Evolutionary conservation across 2,888 invertebrate genomes (phyloP).

Genomic region (Autographa pulchrina): DNA sequence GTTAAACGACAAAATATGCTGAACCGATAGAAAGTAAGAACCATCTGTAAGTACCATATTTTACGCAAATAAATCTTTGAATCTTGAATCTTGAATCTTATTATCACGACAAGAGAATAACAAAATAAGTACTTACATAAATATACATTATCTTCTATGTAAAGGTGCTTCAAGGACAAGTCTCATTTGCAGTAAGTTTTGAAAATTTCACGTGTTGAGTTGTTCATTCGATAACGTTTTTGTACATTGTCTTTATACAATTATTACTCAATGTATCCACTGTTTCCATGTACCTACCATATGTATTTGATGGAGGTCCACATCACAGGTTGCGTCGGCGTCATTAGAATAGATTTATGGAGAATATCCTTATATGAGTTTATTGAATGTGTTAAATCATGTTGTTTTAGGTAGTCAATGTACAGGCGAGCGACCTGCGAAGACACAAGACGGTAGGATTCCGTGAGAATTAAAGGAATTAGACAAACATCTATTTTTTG

Average conservation of each 20-base stretch:
- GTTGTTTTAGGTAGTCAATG: background rate
- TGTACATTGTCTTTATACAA: background rate
- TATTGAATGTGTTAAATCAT: constrained; percentile 44
- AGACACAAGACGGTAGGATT: background rate
- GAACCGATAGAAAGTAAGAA: too few relatives aligned
- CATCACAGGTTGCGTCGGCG: constrained; percentile 19
- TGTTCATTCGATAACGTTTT: background rate
- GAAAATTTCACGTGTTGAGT: background rate
- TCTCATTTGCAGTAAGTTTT: too few relatives aligned
- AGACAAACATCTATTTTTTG: too few relatives aligned
- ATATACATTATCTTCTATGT: too few relatives aligned
- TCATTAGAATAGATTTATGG: constrained; percentile 25
- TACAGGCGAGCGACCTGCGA: background rate
- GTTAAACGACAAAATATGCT: too few relatives aligned
- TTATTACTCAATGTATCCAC: background rate
- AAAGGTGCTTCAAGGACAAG: too few relatives aligned
- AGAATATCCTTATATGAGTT: constrained; percentile 34
- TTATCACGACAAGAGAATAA: too few relatives aligned
- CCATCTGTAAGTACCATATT: too few relatives aligned
- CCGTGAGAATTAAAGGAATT: background rate
- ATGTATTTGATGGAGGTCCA: background rate
- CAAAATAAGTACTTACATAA: too few relatives aligned
- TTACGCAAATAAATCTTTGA: too few relatives aligned
- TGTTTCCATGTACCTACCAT: background rate
- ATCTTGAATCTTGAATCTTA: too few relatives aligned